These are phyloP conservation scores for Macrophya annulata DNA, from an alignment of 2,888 invertebrate species.

Conservation along the genomic window DNA sequence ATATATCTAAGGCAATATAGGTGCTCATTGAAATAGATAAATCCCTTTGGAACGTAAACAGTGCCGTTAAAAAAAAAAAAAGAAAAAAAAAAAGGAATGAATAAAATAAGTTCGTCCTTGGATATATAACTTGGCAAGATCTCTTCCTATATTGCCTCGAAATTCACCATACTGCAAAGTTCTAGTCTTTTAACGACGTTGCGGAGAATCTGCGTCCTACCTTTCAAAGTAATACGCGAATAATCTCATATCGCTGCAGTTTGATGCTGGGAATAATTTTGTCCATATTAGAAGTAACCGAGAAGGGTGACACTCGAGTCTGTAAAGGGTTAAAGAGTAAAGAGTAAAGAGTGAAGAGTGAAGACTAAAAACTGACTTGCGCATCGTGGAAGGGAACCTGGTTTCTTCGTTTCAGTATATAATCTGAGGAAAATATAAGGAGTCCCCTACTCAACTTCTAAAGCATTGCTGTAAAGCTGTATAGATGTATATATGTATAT, in stretches of 20 bases:
- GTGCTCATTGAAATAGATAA: slow-evolving; percentile 42
- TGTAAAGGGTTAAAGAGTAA: neutral
- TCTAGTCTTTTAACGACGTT: neutral
- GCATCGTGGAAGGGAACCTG: neutral
- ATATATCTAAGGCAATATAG: neutral
- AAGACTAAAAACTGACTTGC: neutral
- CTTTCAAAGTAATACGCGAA: slow-evolving; percentile 13
- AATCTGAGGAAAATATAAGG: neutral
- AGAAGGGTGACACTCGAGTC: neutral
- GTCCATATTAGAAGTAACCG: neutral
- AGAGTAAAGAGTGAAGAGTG: neutral
- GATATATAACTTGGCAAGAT: slow-evolving; percentile 27
- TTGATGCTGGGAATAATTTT: neutral
- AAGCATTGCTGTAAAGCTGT: neutral
- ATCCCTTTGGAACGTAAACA: slow-evolving; percentile 44
- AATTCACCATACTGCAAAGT: neutral
- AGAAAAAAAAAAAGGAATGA: neutral
- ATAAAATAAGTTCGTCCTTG: slow-evolving; percentile 46
- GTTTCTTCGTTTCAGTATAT: neutral
- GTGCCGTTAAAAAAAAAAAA: slow-evolving; percentile 30
- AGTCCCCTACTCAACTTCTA: neutral
- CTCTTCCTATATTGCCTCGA: neutral
- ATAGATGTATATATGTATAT: neutral
- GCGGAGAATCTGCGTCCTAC: slow-evolving; percentile 4
- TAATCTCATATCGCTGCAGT: slow-evolving; percentile 13